Evolutionary conservation across 2,888 invertebrate genomes (phyloP), one percentile per base, ranked within the genome.

Genomic region (Meloe dianella): DNA sequence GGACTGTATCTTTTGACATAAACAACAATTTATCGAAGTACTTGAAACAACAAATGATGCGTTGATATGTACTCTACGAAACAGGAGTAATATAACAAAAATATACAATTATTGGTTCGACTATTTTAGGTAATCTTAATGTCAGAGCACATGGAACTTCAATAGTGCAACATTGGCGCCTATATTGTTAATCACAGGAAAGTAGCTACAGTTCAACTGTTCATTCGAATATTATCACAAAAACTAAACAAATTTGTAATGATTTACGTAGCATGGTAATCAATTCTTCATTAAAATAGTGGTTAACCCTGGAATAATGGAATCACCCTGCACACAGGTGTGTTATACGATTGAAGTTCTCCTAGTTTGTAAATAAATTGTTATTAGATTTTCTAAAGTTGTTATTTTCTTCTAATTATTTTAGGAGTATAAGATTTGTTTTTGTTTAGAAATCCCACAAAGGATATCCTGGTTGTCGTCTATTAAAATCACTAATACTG

Each of bases 401-500:
- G 2, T 12, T 12, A 35, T 12, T 35, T 12, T 14, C 2, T 12
- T 35, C 5, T 5, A 35, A 35, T 35, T 35, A 35, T 35, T 35
- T 2, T 35, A 35, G 9, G 7, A 9, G 35, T 14, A 12, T 35
- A 35, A 12, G 12, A 35, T 35, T 35, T 35, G 12, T 4, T 35
- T 35, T 10, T 14, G 12, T 35, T 1, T 14, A 14, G 41, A 41
- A 41, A 17, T 7, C 17, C 0, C 1, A n/a, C 41, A 41, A 41
- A 41, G n/a, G n/a, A n/a, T 10, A 10, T 5, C 4, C 22, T 20
- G 47, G 20, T 20, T 20, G 20, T 47, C 20, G n/a, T 60, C 71
- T 64, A 66, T 70, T 71, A 72, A 69, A 76, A 76, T 78, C 75
- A 74, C 73, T 75, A 41, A 73, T 77, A 78, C 72, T 77, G 77